Base-by-base conservation (phyloP, 2,113 vertebrate species). In the Otus sunia region DNA sequence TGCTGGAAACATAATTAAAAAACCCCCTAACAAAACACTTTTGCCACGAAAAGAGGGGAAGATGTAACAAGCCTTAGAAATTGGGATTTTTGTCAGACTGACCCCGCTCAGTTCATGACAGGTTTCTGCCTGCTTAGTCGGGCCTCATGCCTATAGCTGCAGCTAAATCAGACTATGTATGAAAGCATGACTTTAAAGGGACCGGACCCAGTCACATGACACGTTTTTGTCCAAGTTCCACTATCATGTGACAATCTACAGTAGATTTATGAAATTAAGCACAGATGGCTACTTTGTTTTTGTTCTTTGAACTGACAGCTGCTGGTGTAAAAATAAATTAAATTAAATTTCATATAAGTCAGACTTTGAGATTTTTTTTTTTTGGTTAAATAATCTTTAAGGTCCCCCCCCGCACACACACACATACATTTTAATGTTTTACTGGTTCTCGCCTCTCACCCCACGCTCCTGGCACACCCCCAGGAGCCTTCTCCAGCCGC, bases 281-380 rank as follows among this genome's bases (percentile, higher is more conserved):
- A 98, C 98, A 98, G 98, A 98, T 98, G 98, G 98, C 98, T 98
- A 98, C 98, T 98, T 98, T 98, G 98, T 98, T 98, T 98, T 98
- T 98, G 98, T 98, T 98, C 98, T 98, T 98, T 98, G 98, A 98
- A 98, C 98, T 98, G 98, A 98, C 98, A 98, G 98, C 98, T 98
- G 98, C 98, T 98, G 97, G 98, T 98, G 97, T 98, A 98, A 98
- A 98, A 98, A 98, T 98, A 98, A 98, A 98, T 98, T 98, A 98
- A 98, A 98, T 98, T 98, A 98, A 98, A 98, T 98, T 98, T 98
- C 97, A 98, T 98, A 98, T 97, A 98, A 98, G 97, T 98, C 98
- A 98, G 98, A 97, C 98, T 96, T 90, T 49, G 66, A 90, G 74
- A 0, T 50, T 92, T 94, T 96, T 94, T 64, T 97, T 96, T 97